Evolutionary conservation across 2,888 invertebrate genomes (phyloP), one percentile per base, ranked within the genome.

Genomic region (Lasioglossum calceatum): DNA sequence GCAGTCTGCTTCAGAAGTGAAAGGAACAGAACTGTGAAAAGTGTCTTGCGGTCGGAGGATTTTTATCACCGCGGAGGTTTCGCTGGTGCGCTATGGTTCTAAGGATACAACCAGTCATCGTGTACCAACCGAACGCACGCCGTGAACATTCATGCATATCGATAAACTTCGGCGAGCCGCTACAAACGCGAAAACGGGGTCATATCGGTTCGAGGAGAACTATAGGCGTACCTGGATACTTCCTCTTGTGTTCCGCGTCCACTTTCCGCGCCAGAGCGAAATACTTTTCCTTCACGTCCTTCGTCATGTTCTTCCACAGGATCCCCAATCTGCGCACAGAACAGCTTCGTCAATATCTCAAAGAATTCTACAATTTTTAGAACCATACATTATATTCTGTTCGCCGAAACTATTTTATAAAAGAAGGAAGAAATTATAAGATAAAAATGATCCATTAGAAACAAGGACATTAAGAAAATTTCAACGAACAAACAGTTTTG

Each of bases 161-260:
- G 72, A 73, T 36, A 82, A 82, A 89, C 79, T 84, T 86, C 44
- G 76, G 74, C 78, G 80, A 81, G 67, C 70, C 74, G 64, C 61
- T 71, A 64, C 75, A 71, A 80, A 71, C 81, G 77, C 79, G 86
- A 77, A 54, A 87, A 87, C 64, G 77, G 79, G 78, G 82, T 82
- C 80, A 78, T 77, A 72, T 89, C 80, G 86, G 86, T 79, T 81
- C 70, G 72, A 81, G 77, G 72, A 81, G 84, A 36, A 73, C 73
- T 77, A 74, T 73, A 77, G 75, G 70, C 91, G 39, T 94, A 96
- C 96, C 96, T 85, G 97, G 97, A 95, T 96, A 97, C 93, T 96
- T 96, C 91, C 95, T 95, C 94, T 97, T 97, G 94, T 97, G 97
- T 88, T 96, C 96, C 50, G 96, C 95, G 88, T 96, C 96, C 50